phyloP scores from a whole-genome alignment of 2,797 vertebrate species.

The Bradypodion pumilum region DNA sequence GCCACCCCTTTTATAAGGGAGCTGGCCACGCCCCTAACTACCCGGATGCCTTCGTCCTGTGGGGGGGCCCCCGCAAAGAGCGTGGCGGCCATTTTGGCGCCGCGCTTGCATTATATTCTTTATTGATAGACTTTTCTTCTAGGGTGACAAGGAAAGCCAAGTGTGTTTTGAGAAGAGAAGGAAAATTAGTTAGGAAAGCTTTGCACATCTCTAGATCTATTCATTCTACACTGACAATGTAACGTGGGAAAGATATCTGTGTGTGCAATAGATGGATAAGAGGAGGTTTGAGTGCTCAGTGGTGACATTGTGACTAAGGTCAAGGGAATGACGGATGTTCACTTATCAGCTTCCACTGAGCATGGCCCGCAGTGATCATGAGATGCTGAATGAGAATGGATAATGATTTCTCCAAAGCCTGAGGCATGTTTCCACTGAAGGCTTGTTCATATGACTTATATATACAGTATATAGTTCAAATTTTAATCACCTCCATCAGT shows the following conservation, averaged over 20 bases:
- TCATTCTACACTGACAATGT: not conserved
- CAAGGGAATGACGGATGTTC: not conserved
- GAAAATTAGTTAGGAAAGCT: not conserved
- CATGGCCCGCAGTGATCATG: slow-evolving; percentile 6
- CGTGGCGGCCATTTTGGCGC: too few species aligned
- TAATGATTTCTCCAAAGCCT: slow-evolving; percentile 42
- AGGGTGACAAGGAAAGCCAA: not conserved
- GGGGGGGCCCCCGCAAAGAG: too few species aligned
- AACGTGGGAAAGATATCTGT: not conserved
- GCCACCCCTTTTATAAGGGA: too few species aligned
- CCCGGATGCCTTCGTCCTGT: too few species aligned
- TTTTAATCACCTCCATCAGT: too few species aligned
- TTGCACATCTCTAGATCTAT: not conserved
- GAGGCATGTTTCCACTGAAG: slow-evolving; percentile 49
- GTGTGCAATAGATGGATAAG: not conserved
- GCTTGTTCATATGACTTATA: not conserved
- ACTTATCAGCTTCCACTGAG: too few species aligned
- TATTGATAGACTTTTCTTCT: too few species aligned
- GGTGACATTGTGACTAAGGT: not conserved
- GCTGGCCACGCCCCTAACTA: too few species aligned
- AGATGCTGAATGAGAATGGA: slow-evolving; percentile 42
- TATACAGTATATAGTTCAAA: too few species aligned
- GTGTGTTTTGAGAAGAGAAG: not conserved
- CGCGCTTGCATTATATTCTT: too few species aligned
- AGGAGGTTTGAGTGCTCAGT: not conserved